Evolutionary conservation across 1,140 invertebrate genomes (phyloP).

Genomic region (Cryptotermes secundus): DNA sequence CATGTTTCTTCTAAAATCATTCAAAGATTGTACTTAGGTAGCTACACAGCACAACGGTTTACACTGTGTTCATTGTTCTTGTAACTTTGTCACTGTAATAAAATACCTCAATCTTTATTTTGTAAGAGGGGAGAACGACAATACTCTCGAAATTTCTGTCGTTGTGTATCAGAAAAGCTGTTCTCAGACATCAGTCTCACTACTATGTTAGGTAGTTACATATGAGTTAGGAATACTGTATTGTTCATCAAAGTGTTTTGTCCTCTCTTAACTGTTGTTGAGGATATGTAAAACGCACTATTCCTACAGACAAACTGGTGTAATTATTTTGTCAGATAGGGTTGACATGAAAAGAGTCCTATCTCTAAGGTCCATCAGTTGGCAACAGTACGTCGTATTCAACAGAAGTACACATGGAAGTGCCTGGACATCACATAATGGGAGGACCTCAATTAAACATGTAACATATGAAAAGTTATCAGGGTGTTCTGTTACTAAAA

Average conservation of each 20-base stretch:
- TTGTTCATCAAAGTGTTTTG: neutral
- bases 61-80: too few species aligned
- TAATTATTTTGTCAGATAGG: slow-evolving; percentile 20
- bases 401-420: neutral
- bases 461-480: neutral
- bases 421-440: neutral
- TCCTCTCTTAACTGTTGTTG: neutral
- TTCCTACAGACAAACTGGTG: neutral
- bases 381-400: neutral
- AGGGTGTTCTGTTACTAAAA: neutral
- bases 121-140: too few species aligned
- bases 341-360: neutral
- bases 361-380: neutral
- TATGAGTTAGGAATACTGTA: neutral
- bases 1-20: too few species aligned
- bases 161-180: too few species aligned
- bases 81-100: too few species aligned
- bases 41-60: too few species aligned
- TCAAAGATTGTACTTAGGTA: too few species aligned
- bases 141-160: too few species aligned
- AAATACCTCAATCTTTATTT: too few species aligned
- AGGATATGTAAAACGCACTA: neutral
- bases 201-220: neutral
- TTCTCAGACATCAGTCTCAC: too few species aligned
- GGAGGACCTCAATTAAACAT: neutral